phyloP scores from a whole-genome alignment of 2,888 invertebrate species.

The Brachypalpus laphriformis region DNA sequence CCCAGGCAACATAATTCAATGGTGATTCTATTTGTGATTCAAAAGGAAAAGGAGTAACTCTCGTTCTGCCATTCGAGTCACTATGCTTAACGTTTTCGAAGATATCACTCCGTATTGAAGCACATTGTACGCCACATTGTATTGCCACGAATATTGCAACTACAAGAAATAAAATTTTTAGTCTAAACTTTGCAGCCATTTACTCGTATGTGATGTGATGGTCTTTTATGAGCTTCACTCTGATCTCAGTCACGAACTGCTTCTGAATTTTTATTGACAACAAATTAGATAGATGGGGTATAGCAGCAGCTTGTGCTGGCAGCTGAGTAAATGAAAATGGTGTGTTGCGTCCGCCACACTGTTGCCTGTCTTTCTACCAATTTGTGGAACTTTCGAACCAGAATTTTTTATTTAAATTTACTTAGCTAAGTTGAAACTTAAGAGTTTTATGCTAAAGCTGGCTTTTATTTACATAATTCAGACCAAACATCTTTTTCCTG shows the following conservation, averaged over 20 bases:
- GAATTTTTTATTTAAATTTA: too few relatives aligned
- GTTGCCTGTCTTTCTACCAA: not conserved
- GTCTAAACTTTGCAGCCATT: conserved; percentile 17
- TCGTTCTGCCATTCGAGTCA: not conserved
- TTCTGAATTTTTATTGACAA: conserved; percentile 18
- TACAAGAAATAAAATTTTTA: not conserved
- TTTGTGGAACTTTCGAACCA: too few relatives aligned
- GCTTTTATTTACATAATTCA: too few relatives aligned
- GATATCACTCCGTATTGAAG: not conserved
- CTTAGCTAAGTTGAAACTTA: too few relatives aligned
- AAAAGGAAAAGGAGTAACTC: not conserved
- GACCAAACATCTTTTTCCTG: too few relatives aligned
- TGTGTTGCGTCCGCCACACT: not conserved
- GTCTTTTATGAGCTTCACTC: conserved; percentile 3
- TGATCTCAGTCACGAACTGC: not conserved
- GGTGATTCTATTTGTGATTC: conserved; percentile 34
- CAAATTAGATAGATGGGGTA: not conserved
- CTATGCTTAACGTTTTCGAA: not conserved
- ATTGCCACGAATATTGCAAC: not conserved
- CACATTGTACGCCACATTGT: not conserved
- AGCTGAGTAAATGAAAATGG: not conserved
- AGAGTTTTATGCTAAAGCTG: too few relatives aligned
- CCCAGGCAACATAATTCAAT: not conserved
- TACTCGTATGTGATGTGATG: too few relatives aligned
- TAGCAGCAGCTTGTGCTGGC: too few relatives aligned